These are phyloP conservation scores for Drosophila ironensis DNA, from an alignment of 1,140 invertebrate species.

Conservation along the genomic window DNA sequence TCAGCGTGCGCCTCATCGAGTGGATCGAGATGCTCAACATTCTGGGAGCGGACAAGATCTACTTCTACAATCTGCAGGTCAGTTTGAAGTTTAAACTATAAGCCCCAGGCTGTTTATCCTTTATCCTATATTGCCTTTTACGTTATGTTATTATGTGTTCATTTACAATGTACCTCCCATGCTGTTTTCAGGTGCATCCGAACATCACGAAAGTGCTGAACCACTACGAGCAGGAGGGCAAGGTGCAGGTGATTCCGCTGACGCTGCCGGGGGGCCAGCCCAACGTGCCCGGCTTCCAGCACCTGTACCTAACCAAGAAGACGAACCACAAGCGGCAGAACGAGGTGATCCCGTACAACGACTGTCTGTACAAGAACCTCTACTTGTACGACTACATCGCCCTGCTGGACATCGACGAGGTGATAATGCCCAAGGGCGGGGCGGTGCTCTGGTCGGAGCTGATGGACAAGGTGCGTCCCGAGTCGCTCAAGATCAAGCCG, in stretches of 20 bases:
- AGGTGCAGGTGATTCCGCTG: slow-evolving; percentile 92
- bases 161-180: background rate
- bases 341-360: slow-evolving; percentile 98
- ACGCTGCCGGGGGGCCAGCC: slow-evolving; percentile 95
- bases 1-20: slow-evolving; percentile 94
- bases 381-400: slow-evolving; percentile 95
- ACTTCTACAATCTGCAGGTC: slow-evolving; percentile 92
- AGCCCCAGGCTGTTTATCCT: too few species aligned
- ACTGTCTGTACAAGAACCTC: slow-evolving; percentile 96
- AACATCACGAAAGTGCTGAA: slow-evolving; percentile 94
- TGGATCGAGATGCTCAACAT: slow-evolving; percentile 95
- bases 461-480: slow-evolving; percentile 88
- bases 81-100: too few species aligned
- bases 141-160: too few species aligned
- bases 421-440: slow-evolving; percentile 94
- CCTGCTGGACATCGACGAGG: slow-evolving; percentile 95
- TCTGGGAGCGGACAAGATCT: slow-evolving; percentile 95
- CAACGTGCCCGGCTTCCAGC: slow-evolving; percentile 93
- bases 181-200: slow-evolving; percentile 88
- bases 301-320: slow-evolving; percentile 94
- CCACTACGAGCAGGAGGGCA: slow-evolving; percentile 89
- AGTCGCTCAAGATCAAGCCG: slow-evolving; percentile 87
- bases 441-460: slow-evolving; percentile 89
- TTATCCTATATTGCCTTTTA: too few species aligned
- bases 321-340: slow-evolving; percentile 96